Conservation (phyloP, 2,113 vertebrate species). For the human (Homo sapiens) region GRCh38 chr7:133996001-133996500, state of each 20-base stretch:
- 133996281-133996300: conserved; percentile 9
- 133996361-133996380: not conserved
- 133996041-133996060: not conserved
- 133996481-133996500: not conserved
- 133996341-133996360: not conserved
- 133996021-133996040: not conserved
- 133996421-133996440: not conserved
- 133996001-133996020: not conserved
- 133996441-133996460: not conserved
- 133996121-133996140: not conserved
- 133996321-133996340: not conserved
- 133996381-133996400: not conserved
- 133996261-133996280: not conserved
- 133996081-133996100: too few species aligned
- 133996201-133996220: conserved; percentile 17
- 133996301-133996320: not conserved
- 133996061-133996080: not conserved
- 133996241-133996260: not conserved
- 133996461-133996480: not conserved
- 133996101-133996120: not conserved
- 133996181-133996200: not conserved
- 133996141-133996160: not conserved
- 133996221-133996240: not conserved
- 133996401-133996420: not conserved
- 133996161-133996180: not conserved